Evolutionary conservation across 2,797 vertebrate genomes (phyloP), one percentile per base, ranked within the genome.

Genomic region (Lagocephalus sceleratus): DNA sequence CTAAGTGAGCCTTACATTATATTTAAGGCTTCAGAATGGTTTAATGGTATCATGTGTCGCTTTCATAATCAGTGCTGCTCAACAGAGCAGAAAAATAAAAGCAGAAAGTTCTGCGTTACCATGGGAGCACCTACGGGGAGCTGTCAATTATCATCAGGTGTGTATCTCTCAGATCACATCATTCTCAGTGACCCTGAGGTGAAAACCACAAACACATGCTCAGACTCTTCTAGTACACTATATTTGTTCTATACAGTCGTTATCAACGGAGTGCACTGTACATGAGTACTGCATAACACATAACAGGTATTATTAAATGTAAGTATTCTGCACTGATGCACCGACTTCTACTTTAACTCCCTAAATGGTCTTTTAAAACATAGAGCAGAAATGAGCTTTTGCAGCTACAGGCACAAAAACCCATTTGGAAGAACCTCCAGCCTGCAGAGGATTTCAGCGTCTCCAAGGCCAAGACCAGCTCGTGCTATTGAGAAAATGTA

Each of bases 111-210:
- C 23, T 77, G 68, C 76, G 56, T 79, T 68, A 73, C 22, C 0
- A 42, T 40, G 54, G 76, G 32, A 60, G 50, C 23, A 17, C 63
- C 68, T 48, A 56, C 60, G 57, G 48, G 60, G 52, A 68, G 56
- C 74, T 69, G 74, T 70, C 73, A 77, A 43, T 76, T 76, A 75
- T 54, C 51, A 39, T 61, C 63, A 54, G 46, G 61, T 50, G 51
- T 5, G 0, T 49, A 53, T 66, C 55, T 25, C 39, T 17, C 44
- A 56, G 25, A 66, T 26, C 55, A 51, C 38, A 40, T 42, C 60
- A 57, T 46, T 29, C 17, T 65, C 54, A 59, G 8, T 53, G 50
- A 46, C 52, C 56, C 56, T 20, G 7, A 25, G 53, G 61, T 50
- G 44, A 19, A 26, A 51, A 39, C 22, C 21, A 44, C 2, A 14